These are phyloP conservation scores for Lithophane socia DNA, from an alignment of 2,888 invertebrate genomes.

Conservation along the genomic window DNA sequence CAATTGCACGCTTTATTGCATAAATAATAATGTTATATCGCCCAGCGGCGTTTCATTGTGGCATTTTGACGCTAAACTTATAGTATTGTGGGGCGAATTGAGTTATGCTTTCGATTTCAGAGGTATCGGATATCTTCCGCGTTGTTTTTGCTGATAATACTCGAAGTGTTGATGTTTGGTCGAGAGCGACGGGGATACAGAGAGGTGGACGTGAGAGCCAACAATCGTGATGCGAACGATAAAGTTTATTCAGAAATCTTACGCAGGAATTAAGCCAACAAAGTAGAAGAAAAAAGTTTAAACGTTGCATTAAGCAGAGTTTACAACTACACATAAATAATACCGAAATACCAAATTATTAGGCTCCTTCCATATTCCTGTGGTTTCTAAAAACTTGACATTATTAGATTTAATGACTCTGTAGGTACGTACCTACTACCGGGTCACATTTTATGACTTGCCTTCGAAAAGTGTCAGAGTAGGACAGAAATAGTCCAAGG, in stretches of 20 bases:
- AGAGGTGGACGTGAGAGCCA: slow-evolving; percentile 46
- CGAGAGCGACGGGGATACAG: slow-evolving; percentile 23
- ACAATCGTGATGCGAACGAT: slow-evolving; percentile 33
- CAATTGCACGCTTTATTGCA: slow-evolving; percentile 90
- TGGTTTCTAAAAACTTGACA: background rate
- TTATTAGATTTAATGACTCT: background rate
- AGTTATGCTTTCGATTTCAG: slow-evolving; percentile 61
- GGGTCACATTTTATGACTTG: background rate
- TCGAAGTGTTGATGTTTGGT: slow-evolving; percentile 47
- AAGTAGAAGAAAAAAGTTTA: background rate
- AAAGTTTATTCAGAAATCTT: slow-evolving; percentile 48
- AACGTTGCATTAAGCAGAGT: background rate
- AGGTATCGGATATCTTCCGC: slow-evolving; percentile 57
- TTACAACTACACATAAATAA: background rate
- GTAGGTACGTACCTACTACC: background rate
- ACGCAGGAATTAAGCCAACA: slow-evolving; percentile 14
- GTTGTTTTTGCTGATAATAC: slow-evolving; percentile 64
- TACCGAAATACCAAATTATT: background rate
- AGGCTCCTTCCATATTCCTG: background rate
- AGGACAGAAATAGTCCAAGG: background rate
- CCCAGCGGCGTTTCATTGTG: slow-evolving; percentile 85
- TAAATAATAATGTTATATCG: slow-evolving; percentile 90
- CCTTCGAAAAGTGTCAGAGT: background rate
- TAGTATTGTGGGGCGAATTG: slow-evolving; percentile 69
- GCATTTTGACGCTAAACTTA: slow-evolving; percentile 81